phyloP scores from a whole-genome alignment of 1,140 invertebrate genomes.

The Andricus grossulariae region DNA sequence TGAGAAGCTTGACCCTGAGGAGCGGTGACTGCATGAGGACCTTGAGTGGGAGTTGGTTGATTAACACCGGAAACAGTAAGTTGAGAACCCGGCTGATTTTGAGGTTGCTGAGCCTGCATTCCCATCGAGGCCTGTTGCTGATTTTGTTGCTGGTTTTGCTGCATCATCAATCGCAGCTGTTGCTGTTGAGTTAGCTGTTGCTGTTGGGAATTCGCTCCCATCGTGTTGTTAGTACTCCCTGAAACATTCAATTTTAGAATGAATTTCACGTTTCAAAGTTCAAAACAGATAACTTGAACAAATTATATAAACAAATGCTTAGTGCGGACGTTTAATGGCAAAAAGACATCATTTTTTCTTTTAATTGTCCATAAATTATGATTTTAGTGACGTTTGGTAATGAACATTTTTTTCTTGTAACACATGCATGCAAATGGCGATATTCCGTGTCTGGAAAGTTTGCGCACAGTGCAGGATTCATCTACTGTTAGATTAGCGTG shows the following conservation, averaged over 20 bases:
- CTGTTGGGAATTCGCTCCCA: constrained; percentile 70
- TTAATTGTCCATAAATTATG: too few species aligned
- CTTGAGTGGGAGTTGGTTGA: constrained; percentile 66
- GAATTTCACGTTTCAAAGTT: neutral
- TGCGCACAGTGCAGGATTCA: too few species aligned
- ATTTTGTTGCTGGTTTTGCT: constrained; percentile 69
- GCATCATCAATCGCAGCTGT: constrained; percentile 61
- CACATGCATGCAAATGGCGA: too few species aligned
- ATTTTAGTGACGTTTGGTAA: too few species aligned
- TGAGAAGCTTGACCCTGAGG: constrained; percentile 60
- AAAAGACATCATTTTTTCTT: too few species aligned
- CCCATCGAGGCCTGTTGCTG: constrained; percentile 71
- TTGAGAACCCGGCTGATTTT: constrained; percentile 65
- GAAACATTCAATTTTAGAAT: neutral
- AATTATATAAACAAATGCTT: too few species aligned
- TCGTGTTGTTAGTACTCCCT: constrained; percentile 63
- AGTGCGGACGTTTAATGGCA: too few species aligned
- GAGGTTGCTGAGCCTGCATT: constrained; percentile 59
- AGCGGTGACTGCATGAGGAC: constrained; percentile 66
- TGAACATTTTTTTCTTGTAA: too few species aligned
- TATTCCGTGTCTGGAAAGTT: too few species aligned
- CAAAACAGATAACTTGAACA: neutral
- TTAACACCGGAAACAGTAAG: constrained; percentile 65
- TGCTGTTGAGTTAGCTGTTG: constrained; percentile 74
- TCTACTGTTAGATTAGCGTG: too few species aligned